Evolutionary conservation across 2,888 invertebrate genomes (phyloP).

Genomic region (Odontocerum albicorne): DNA sequence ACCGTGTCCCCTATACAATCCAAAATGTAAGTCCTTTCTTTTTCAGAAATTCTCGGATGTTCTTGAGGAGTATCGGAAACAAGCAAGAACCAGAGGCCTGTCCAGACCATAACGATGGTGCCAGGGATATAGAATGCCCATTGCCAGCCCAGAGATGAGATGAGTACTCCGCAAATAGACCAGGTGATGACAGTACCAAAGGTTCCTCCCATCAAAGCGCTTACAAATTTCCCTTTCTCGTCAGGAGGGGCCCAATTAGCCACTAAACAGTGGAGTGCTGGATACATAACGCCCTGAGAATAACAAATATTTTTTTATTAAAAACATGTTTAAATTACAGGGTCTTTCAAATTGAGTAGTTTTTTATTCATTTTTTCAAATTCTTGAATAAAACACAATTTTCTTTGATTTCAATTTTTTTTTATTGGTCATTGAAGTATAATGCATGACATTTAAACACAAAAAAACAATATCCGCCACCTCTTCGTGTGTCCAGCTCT

Average conservation of each 20-base stretch:
- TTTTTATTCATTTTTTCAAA: too few relatives aligned
- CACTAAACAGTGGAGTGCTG: slow-evolving; percentile 64
- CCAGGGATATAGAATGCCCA: slow-evolving; percentile 69
- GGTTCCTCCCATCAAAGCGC: slow-evolving; percentile 72
- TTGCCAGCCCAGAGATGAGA: slow-evolving; percentile 65
- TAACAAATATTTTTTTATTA: background rate
- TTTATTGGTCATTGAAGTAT: too few relatives aligned
- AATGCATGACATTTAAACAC: too few relatives aligned
- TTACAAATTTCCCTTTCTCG: slow-evolving; percentile 74
- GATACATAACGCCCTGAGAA: slow-evolving; percentile 62
- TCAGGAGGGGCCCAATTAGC: slow-evolving; percentile 74
- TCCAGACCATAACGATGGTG: slow-evolving; percentile 57
- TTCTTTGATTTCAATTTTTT: too few relatives aligned
- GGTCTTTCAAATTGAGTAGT: too few relatives aligned
- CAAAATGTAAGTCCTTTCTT: slow-evolving; percentile 65
- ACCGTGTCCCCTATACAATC: slow-evolving; percentile 61
- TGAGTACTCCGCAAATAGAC: slow-evolving; percentile 66
- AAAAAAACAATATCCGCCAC: too few relatives aligned
- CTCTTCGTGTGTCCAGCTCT: too few relatives aligned
- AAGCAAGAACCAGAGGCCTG: slow-evolving; percentile 62
- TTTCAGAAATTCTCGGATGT: slow-evolving; percentile 62
- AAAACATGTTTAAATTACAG: too few relatives aligned
- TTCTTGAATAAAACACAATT: too few relatives aligned
- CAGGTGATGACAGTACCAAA: slow-evolving; percentile 71
- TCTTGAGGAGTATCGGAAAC: slow-evolving; percentile 65